Percentiles rank a stretch among this genome's conserved stretches.
Evolutionary conservation across 2,113 vertebrate species (phyloP).

Genomic region (Engystomops pustulosus): DNA sequence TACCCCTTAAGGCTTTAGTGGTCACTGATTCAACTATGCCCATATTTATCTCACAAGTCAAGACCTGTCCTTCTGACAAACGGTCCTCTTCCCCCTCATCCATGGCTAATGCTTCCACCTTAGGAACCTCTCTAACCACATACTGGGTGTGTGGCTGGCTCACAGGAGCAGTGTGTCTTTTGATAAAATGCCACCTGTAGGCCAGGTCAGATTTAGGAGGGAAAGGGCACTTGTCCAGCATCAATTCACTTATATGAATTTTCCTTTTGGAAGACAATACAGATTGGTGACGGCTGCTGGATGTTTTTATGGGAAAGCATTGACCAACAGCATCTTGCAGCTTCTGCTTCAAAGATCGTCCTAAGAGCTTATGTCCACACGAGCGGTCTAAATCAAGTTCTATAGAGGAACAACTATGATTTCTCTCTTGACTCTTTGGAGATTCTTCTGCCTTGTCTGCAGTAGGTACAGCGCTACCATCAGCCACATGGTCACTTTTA

Average conservation of each 20-base stretch:
- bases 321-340: constrained; percentile 94
- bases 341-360: constrained; percentile 91
- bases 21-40: constrained; percentile 61
- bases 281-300: constrained; percentile 79
- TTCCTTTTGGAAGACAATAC: constrained; percentile 90
- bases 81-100: constrained; percentile 60
- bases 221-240: constrained; percentile 95
- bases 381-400: constrained; percentile 82
- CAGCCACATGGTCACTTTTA: constrained; percentile 73
- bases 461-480: constrained; percentile 68
- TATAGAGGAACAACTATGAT: constrained; percentile 83
- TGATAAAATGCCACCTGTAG: constrained; percentile 93
- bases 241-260: constrained; percentile 93
- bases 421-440: constrained; percentile 82
- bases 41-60: constrained; percentile 63
- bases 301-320: constrained; percentile 90
- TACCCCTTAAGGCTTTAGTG: constrained; percentile 65
- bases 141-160: constrained; percentile 72
- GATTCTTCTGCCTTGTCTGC: constrained; percentile 71
- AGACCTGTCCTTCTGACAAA: constrained; percentile 67
- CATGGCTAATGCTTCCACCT: constrained; percentile 61
- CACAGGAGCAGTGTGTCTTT: constrained; percentile 78
- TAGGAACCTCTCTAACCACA: constrained; percentile 65
- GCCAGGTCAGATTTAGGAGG: constrained; percentile 90
- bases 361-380: constrained; percentile 83